phyloP scores from a whole-genome alignment of 2,888 invertebrate species.

The Thereva nobilitata region DNA sequence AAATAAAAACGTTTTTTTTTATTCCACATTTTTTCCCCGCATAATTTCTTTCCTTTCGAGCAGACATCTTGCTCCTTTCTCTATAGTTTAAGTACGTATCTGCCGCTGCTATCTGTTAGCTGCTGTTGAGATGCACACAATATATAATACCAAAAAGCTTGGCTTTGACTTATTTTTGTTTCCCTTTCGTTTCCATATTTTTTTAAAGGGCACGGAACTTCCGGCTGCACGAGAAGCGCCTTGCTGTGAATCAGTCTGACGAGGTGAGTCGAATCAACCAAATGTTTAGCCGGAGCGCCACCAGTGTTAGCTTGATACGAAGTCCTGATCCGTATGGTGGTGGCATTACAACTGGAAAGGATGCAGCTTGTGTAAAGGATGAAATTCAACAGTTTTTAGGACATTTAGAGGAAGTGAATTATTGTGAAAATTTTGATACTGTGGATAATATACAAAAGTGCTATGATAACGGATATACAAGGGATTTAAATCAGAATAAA shows the following conservation, averaged over 20 bases:
- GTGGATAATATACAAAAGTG: slow-evolving; percentile 5
- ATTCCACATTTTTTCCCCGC: slow-evolving; percentile 26
- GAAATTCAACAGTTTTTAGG: slow-evolving; percentile 13
- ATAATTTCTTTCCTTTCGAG: slow-evolving; percentile 11
- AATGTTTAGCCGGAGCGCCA: slow-evolving; percentile 44
- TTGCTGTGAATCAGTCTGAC: slow-evolving; percentile 45
- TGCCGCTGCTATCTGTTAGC: background rate
- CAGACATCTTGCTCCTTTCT: background rate
- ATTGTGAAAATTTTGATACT: background rate
- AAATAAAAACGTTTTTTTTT: too few relatives aligned
- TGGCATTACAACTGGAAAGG: background rate
- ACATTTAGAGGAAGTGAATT: background rate
- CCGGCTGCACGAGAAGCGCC: slow-evolving; percentile 46
- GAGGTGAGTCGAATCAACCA: slow-evolving; percentile 48
- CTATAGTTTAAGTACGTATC: background rate
- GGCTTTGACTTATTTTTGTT: slow-evolving; percentile 32
- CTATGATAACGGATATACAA: slow-evolving; percentile 11
- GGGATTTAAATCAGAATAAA: slow-evolving; percentile 31
- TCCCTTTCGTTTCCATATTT: slow-evolving; percentile 38
- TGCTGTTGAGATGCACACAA: too few relatives aligned
- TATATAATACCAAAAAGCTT: background rate
- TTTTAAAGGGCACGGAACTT: slow-evolving; percentile 47
- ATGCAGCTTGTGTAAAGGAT: slow-evolving; percentile 4
- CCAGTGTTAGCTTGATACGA: background rate
- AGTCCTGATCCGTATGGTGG: slow-evolving; percentile 1